Evolutionary conservation across 2,797 vertebrate species (phyloP), one percentile per base, ranked within the genome.

Genomic region (Miichthys miiuy): DNA sequence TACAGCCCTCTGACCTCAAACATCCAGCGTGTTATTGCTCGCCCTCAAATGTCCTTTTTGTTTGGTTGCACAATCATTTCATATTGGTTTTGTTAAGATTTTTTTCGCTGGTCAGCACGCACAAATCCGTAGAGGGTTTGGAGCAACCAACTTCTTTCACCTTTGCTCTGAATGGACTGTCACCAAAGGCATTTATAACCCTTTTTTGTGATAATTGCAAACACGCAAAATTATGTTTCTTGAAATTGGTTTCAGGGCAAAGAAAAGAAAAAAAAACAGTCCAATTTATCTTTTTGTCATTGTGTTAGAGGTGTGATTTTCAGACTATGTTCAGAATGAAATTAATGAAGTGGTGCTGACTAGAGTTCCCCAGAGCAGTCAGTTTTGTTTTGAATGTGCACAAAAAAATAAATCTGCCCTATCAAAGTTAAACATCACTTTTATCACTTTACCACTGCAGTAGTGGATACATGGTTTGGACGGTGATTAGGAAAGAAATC

Each of bases 201-300:
- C 21, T 61, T 60, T 66, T 56, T 41, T 21, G 41, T 46, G 13
- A 60, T 79, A 50, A 82, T 79, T 79, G 41, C 73, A 70, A 61
- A 78, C 5, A 44, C 44, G 17, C 5, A 21, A 60, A 65, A 52
- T 23, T 7, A 6, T 14, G 47, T 67, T 70, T 44, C 23, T 23
- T 80, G 34, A 50, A 72, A 17, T 65, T 63, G 64, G 58, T 67
- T 75, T 20, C 56, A 75, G 47, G 48, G 61, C 34, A 38, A 38
- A 34, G 47, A 78, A 55, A 34, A 3, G 80, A 34, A 34, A 54
- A 38, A 64, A 34, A 34, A 34, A 68, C 18, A 17, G 11, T 58
- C n/a, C 34, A 41, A 60, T 82, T 77, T 47, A 16, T 79, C 51
- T 75, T 72, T 87, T 67, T 77, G 71, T 67, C 66, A 78, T 52